Base-by-base conservation (phyloP, 2,797 vertebrate species). In the Champsocephalus gunnari region DNA sequence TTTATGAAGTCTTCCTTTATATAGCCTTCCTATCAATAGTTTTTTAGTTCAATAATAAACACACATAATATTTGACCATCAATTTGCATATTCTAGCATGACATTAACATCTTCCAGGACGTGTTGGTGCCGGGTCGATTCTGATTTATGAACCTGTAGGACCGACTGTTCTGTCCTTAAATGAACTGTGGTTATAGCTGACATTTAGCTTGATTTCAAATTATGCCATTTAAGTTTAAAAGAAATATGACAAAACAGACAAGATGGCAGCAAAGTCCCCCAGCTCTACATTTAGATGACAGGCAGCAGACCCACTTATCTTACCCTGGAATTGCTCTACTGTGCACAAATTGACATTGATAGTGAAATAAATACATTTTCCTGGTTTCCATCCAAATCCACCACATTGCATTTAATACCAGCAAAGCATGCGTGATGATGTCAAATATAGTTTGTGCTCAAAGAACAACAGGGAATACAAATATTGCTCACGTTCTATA, bases 371-470 rank as follows among this genome's bases (percentile, higher is more conserved):
- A 32, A 2, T 45, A 0, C 0, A 24, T 57, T 16, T 64, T 32
- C 54, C 44, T 56, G 17, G 45, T 70, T 71, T 62, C 38, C 44
- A 54, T 76, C 28, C 63, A 73, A 53, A 16, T 21, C 19, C 17
- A 51, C 4, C 41, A 47, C 28, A 68, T 9, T 55, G 4, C 50
- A 17, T 59, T 17, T 49, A 41, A 60, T 49, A 7, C 10, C 8
- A 44, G 19, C 21, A 10, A 4, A 71, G n/a, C 12, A 14, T 5
- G 11, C 12, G 32, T 48, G 24, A 64, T 58, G 41, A 44, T 14
- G 24, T 5, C 2, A 2, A 56, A 67, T 14, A 64, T 4, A n/a
- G 7, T 38, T 38, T 45, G 41, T 11, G 19, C 28, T 43, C 2
- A 49, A 61, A 62, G 34, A 47, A 21, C 3, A 53, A 63, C 3